Evolutionary conservation across 1,140 invertebrate genomes (phyloP).

Genomic region (Drosophila fuyamai): DNA sequence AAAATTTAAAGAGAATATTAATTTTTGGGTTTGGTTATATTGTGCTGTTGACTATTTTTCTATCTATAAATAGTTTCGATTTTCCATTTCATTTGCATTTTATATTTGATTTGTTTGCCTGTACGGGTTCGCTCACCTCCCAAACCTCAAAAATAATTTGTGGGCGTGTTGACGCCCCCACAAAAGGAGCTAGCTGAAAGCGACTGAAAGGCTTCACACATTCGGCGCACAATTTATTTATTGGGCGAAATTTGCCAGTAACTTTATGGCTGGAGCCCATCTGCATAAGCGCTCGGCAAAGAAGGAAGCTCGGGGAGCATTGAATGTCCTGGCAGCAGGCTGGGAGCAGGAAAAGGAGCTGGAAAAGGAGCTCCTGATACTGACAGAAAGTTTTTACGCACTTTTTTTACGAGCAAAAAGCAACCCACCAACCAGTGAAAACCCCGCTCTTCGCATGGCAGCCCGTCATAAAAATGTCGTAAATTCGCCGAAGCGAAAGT

Average conservation of each 20-base stretch:
- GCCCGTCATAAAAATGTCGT: slow-evolving; percentile 80
- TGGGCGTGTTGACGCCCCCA: slow-evolving; percentile 46
- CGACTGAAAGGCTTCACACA: slow-evolving; percentile 69
- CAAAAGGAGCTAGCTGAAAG: slow-evolving; percentile 1
- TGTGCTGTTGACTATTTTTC: background rate
- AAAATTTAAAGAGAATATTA: too few relatives aligned
- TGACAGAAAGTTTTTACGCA: slow-evolving; percentile 72
- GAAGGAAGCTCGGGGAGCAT: background rate
- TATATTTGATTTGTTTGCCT: slow-evolving; percentile 1
- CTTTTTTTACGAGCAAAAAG: slow-evolving; percentile 66
- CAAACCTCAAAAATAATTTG: slow-evolving; percentile 24
- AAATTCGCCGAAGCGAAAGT: slow-evolving; percentile 78
- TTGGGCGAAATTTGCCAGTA: slow-evolving; percentile 54
- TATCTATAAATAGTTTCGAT: background rate
- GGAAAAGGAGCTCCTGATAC: slow-evolving; percentile 28
- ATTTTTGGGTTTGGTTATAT: too few relatives aligned
- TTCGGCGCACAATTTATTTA: slow-evolving; percentile 71
- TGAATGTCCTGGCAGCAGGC: slow-evolving; percentile 25
- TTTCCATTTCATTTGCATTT: too few relatives aligned
- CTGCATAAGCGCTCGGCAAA: slow-evolving; percentile 62
- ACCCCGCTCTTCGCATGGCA: slow-evolving; percentile 59
- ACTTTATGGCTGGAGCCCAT: slow-evolving; percentile 69
- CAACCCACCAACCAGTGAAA: background rate
- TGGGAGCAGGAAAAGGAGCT: slow-evolving; percentile 5
- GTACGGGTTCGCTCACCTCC: slow-evolving; percentile 31